Base-by-base conservation (phyloP, 2,113 vertebrate genomes). In the Tylochromis polylepis region DNA sequence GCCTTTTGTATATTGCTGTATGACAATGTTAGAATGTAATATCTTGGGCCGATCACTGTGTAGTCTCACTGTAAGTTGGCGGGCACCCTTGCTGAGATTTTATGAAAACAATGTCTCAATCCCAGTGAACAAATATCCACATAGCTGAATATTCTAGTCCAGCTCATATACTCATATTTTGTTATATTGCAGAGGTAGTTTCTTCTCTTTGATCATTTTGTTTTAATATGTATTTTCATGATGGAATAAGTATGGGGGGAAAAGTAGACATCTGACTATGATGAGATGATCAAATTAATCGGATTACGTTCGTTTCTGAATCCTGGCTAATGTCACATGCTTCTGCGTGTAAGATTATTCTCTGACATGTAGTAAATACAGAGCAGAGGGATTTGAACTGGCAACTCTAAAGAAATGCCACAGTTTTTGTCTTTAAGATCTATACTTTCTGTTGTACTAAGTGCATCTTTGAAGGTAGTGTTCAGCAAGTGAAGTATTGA, bases 281-380 rank as follows among this genome's bases (percentile, higher is more conserved):
- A 59, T 5, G 6, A 22, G 67, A 58, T 65, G 11, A 72, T n/a
- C 24, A 51, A 11, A 62, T 86, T 56, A 1, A n/a, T 41, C 12
- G 11, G 2, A 55, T 80, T 22, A 41, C n/a, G 70, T 34, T 77
- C 51, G 10, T 51, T 51, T 31, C 70, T 31, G 16, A 46, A 31
- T 51, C 43, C 43, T 31, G 70, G 43, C 24, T 5, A 77, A 51
- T 38, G 22, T 34, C 49, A 55, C 55, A 15, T 56, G 59, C 29
- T 56, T 85, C 43, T 22, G 55, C 1, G 3, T 78, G 4, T 38
- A 16, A 5, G 24, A 10, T 46, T n/a, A 18, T 41, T 46, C 55
- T 84, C 29, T 49, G 16, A 77, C 43, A 84, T 92, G 91, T 91
- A 85, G 49, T 90, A 91, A 92, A 91, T 84, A 83, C 51, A 41